Evolutionary conservation across 2,888 invertebrate genomes (phyloP), one percentile per base, ranked within the genome.

Genomic region (Trissolcus brochymenae): DNA sequence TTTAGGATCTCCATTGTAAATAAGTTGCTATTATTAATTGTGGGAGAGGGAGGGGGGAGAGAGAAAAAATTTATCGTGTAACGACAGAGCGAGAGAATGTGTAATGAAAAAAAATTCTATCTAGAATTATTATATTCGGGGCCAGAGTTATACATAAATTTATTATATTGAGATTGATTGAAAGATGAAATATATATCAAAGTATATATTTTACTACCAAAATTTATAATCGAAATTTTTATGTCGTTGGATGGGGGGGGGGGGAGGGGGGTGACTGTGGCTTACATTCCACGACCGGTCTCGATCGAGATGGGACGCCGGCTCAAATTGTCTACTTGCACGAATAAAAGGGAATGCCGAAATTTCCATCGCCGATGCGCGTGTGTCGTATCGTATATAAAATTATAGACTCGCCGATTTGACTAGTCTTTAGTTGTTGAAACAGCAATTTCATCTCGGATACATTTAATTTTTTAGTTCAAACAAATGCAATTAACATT

Each of bases 171-270:
- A 80, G 82, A 79, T 79, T 46, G 79, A 80, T 79, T 61, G 54
- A 71, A 53, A 80, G 70, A 81, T 68, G 43, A 80, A 77, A 81
- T 76, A 81, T 77, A 81, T 76, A 81, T 80, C 83, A 72, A 84
- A 82, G 84, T 83, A 87, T 87, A 87, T 88, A 85, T 87, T 88
- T 88, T 87, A 88, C 82, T 87, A 88, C 85, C 85, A 87, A 89
- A 88, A 88, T 88, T 88, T 88, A 88, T 88, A 88, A 85, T 87
- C 86, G 83, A 88, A 88, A 88, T 88, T 88, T 88, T 84, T 87
- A 87, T 82, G 84, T 87, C 84, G 85, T 87, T 87, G 84, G 68
- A 82, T 83, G 83, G 82, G 81, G 7, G 29, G 29, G 1, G 7
- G 84, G 83, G 82, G 81, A 4, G 29, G 29, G 1, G 7, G 84